These are phyloP conservation scores for Thaumetopoea pityocampa DNA, from an alignment of 1,140 invertebrate genomes.

Conservation along the genomic window DNA sequence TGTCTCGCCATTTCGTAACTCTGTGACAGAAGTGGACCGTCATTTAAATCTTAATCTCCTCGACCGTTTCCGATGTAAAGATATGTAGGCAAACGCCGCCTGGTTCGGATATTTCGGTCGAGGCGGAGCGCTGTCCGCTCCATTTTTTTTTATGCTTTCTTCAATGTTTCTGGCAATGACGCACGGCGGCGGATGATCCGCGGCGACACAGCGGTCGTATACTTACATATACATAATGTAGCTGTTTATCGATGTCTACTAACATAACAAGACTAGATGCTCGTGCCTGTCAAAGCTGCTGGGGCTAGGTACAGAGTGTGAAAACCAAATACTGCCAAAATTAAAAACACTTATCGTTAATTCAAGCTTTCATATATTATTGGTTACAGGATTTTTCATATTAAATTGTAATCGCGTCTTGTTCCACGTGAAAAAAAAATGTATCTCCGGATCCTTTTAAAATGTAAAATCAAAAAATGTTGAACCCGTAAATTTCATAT, in stretches of 20 bases:
- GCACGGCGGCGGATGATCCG: slow-evolving; percentile 51
- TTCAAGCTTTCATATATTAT: too few relatives aligned
- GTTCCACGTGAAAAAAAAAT: too few relatives aligned
- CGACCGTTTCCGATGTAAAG: slow-evolving; percentile 24
- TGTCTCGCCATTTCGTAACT: slow-evolving; percentile 5
- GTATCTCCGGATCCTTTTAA: too few relatives aligned
- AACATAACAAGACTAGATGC: slow-evolving; percentile 66
- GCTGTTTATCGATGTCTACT: slow-evolving; percentile 67
- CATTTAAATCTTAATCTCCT: slow-evolving; percentile 25
- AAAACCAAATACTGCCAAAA: too few relatives aligned
- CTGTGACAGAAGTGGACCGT: slow-evolving; percentile 23
- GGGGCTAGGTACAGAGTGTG: slow-evolving; percentile 68
- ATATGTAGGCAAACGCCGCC: slow-evolving; percentile 30
- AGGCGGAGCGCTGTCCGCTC: slow-evolving; percentile 34
- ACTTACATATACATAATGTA: slow-evolving; percentile 44
- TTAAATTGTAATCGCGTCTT: too few relatives aligned
- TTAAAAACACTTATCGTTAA: too few relatives aligned
- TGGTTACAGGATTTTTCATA: too few relatives aligned
- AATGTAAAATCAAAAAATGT: too few relatives aligned
- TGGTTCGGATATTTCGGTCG: slow-evolving; percentile 55
- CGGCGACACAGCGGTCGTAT: slow-evolving; percentile 37
- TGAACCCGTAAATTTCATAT: too few relatives aligned
- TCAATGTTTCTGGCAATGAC: slow-evolving; percentile 53
- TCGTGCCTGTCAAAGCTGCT: slow-evolving; percentile 57
- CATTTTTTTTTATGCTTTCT: slow-evolving; percentile 46